Conservation (phyloP, 2,797 vertebrate genomes). For the Microhierax caerulescens region DNA sequence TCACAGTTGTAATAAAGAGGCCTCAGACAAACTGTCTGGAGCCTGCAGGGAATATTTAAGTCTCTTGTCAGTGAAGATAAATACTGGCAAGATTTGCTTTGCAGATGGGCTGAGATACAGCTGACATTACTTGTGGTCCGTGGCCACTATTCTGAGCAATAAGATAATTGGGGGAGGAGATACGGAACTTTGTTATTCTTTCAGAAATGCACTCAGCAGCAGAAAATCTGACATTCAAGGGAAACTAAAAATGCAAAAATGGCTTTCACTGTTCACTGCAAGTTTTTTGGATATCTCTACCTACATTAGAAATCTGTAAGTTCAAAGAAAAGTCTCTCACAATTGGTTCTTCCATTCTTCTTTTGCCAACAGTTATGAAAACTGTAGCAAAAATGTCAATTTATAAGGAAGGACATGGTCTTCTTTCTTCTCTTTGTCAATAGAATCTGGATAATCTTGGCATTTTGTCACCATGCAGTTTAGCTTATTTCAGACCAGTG, state of each 20-base stretch:
- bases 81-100: conserved; percentile 9
- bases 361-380: not conserved
- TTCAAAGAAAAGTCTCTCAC: not conserved
- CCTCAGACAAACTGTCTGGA: not conserved
- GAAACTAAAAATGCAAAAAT: not conserved
- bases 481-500: not conserved
- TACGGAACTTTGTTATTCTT: not conserved
- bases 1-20: not conserved
- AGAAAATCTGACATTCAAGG: not conserved
- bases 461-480: not conserved
- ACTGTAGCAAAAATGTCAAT: not conserved
- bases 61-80: not conserved
- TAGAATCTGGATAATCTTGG: not conserved
- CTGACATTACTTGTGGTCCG: not conserved
- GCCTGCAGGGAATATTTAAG: not conserved
- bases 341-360: not conserved
- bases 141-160: not conserved
- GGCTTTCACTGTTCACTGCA: not conserved
- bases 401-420: not conserved
- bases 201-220: not conserved
- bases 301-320: not conserved
- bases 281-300: not conserved
- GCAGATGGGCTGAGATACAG: not conserved
- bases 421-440: not conserved
- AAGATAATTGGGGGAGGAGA: not conserved